Evolutionary conservation across 2,113 vertebrate genomes (phyloP), one percentile per base, ranked within the genome.

Genomic region (Salvelinus namaycush): DNA sequence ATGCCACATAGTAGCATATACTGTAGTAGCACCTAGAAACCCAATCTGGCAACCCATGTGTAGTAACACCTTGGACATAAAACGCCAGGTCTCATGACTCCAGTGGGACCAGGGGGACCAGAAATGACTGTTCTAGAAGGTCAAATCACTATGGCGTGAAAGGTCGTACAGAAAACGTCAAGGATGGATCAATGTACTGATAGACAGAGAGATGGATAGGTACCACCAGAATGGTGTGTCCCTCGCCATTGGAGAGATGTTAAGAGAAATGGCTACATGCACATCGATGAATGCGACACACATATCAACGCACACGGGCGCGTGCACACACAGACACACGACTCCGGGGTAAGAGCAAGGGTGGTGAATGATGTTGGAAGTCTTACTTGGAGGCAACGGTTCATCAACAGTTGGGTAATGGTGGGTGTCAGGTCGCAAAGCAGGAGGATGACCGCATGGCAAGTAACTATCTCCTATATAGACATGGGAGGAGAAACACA

Each of bases 361-460:
- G 26, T 60, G 66, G 67, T 48, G 76, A 75, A 76, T 85, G 68
- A 26, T 68, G 76, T 67, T 72, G 92, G 90, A 90, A 91, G 90
- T 90, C 97, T 99, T 98, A 99, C 98, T 99, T 97, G 97, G 96
- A 89, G 98, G 97, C 93, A 99, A 96, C 92, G 95, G 95, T 89
- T 96, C 96, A 92, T 99, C 97, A 86, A 95, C 96, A 92, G 95
- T 95, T 94, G 96, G 96, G 92, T 96, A 97, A 94, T 98, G 97
- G 90, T 97, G 95, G 83, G 96, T 94, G 84, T 98, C 96, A 92
- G 96, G 92, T 93, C 94, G 94, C 95, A 98, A 91, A 88, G 96
- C 95, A 93, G 97, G 96, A 93, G 94, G 96, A 90, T 95, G 93
- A 93, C 93, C 94, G 93, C 93, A 93, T 79, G 95, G 94, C 88